Evolutionary conservation across 2,113 vertebrate species (phyloP), one percentile per base, ranked within the genome.

Genomic region (Erythrocercus mccallii): DNA sequence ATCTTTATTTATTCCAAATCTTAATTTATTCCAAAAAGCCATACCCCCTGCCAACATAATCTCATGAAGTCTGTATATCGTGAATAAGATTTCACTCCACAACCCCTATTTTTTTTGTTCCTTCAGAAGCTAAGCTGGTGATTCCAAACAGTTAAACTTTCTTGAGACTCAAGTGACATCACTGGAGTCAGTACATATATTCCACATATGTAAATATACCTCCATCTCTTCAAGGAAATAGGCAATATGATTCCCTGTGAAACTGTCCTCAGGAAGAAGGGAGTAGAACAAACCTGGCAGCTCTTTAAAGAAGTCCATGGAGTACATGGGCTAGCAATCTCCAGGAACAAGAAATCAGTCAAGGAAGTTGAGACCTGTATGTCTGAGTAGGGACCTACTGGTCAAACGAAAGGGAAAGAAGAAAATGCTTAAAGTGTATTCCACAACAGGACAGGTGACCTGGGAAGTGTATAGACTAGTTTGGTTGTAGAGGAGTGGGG

Each of bases 41-140:
- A 44, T 45, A 16, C 1, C 1, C 4, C 8, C 6, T 12, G 3
- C 6, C 27, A 60, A 30, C 6, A 23, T 1, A 9, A 28, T 56
- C 24, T 56, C 37, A 35, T 31, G 51, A 56, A 6, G 2, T 6
- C 28, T 9, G 1, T 37, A 56, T 61, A n/a, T 8, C 0, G 0
- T 37, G 24, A 66, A 8, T 35, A 24, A 85, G 17, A 51, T 35
- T 85, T 42, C 30, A 65, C 28, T 37, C 38, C 60, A 12, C 4
- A 54, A 31, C 2, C 25, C 12, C 8, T 45, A 4, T 9, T 68
- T 87, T 48, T 69, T 24, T 1, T 56, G 15, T 38, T 85, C 33
- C 23, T 60, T 81, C 9, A 37, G 22, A 14, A 51, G 17, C 5
- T 40, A 37, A 69, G 6, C 8, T 50, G 20, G 24, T n/a, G 45